A percentile compares a stretch with the other conserved stretches of the same genome.
Evolutionary conservation across 2,797 vertebrate genomes (phyloP).

Genomic region (Leucoraja ocellata): DNA sequence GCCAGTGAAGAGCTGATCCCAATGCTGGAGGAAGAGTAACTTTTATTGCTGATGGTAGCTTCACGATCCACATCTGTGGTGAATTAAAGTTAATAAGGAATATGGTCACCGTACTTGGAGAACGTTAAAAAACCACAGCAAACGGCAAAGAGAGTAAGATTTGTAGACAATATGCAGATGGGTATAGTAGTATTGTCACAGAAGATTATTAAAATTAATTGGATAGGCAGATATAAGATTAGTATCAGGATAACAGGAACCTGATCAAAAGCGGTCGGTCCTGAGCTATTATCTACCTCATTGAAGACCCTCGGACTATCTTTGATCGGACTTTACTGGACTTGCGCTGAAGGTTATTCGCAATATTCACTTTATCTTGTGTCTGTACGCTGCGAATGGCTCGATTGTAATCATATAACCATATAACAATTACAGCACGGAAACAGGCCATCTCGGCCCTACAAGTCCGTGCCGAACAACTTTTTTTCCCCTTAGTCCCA

Average conservation of each 20-base stretch:
- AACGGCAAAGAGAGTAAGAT: background rate
- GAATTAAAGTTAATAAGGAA: slow-evolving; percentile 18
- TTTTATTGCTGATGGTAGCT: slow-evolving; percentile 20
- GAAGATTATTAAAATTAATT: background rate
- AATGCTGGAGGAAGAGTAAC: background rate
- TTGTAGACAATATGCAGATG: background rate
- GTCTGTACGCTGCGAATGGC: too few species aligned
- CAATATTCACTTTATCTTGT: too few species aligned
- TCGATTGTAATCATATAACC: too few species aligned
- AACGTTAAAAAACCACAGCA: background rate
- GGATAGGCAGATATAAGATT: background rate
- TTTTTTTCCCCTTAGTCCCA: too few species aligned
- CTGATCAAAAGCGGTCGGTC: too few species aligned
- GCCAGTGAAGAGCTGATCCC: background rate
- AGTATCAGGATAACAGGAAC: background rate
- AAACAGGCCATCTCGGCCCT: too few species aligned
- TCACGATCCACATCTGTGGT: background rate
- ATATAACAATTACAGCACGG: too few species aligned
- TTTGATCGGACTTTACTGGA: too few species aligned
- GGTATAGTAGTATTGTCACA: background rate
- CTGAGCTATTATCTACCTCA: too few species aligned
- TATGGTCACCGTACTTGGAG: background rate
- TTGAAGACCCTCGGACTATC: too few species aligned
- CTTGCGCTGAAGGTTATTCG: too few species aligned
- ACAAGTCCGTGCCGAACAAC: too few species aligned